Evolutionary conservation across 2,113 vertebrate genomes (phyloP), one percentile per base, ranked within the genome.

Genomic region (Chauna torquata): DNA sequence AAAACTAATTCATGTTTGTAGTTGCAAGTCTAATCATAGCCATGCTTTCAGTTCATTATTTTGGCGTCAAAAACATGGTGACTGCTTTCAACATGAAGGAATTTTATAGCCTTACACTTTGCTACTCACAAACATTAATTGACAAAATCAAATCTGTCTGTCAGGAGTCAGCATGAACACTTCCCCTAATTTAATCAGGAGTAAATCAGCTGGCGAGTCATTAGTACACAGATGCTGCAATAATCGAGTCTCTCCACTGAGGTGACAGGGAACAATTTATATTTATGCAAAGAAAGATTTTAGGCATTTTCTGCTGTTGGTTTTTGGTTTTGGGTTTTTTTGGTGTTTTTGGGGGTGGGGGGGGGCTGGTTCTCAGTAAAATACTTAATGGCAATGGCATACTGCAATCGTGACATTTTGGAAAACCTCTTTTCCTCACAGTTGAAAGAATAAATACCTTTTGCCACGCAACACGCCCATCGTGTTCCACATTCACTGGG

Each of bases 131-230:
- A 72, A 28, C 90, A 79, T 77, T 87, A 92, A 95, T 45, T 88
- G 95, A 71, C 81, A 92, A 94, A 94, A 94, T 16, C 71, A 74
- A 78, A 91, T 95, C 47, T 76, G 90, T 90, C 84, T 54, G 6
- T 71, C 85, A 58, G 30, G 80, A 94, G 68, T 3, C 40, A 82
- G 92, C 81, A 96, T 62, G 80, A 95, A 81, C 72, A 34, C n/a
- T 58, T 47, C 70, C 81, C 70, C 1, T 88, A 94, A 94, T 66
- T 94, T 71, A 97, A 97, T 91, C 85, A 92, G 74, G 82, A 92
- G 55, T 55, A 94, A 92, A 94, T 79, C 93, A 92, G 93, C 45
- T 79, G 50, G 62, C 49, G 82, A 79, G 76, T 8, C 49, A 38
- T 82, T 77, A 6, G 6, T 24, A 16, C 30, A 40, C 90, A 96